A percentile compares a stretch with the other conserved stretches of the same genome.
Conservation (phyloP, 2,797 vertebrate species). For the Psittacula echo region DNA sequence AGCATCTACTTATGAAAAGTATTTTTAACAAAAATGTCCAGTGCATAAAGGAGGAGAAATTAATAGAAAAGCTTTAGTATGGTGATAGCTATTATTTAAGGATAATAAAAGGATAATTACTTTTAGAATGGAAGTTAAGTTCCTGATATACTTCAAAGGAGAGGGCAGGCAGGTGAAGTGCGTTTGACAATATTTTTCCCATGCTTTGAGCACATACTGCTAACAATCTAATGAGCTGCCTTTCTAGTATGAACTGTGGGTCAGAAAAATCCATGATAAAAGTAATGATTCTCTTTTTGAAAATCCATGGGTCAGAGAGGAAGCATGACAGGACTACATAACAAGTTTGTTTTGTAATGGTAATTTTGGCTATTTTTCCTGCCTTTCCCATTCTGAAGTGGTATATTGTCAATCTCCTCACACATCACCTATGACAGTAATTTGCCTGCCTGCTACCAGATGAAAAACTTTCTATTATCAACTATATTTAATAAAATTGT, state of each 20-base stretch:
- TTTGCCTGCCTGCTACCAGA: conserved; percentile 3
- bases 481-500: conserved; percentile 1
- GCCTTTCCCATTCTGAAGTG: not conserved
- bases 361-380: conserved; percentile 14
- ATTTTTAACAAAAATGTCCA: not conserved
- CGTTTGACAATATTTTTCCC: conserved; percentile 2
- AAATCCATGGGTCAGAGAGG: not conserved
- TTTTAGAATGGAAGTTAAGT: not conserved
- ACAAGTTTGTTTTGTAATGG: not conserved
- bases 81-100: not conserved
- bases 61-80: not conserved
- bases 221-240: conserved; percentile 1
- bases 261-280: conserved; percentile 49
- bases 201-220: not conserved
- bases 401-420: not conserved
- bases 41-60: not conserved
- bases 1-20: not conserved
- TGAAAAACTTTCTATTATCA: conserved; percentile 7
- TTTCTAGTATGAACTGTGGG: conserved; percentile 22
- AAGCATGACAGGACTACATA: not conserved
- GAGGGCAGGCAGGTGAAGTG: not conserved
- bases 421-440: not conserved
- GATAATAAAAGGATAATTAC: conserved; percentile 22
- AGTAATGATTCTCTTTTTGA: conserved; percentile 46
- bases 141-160: not conserved